Percentiles rank a stretch among this genome's conserved stretches.
Conservation (phyloP, 2,113 vertebrate species). For the Agapornis roseicollis region DNA sequence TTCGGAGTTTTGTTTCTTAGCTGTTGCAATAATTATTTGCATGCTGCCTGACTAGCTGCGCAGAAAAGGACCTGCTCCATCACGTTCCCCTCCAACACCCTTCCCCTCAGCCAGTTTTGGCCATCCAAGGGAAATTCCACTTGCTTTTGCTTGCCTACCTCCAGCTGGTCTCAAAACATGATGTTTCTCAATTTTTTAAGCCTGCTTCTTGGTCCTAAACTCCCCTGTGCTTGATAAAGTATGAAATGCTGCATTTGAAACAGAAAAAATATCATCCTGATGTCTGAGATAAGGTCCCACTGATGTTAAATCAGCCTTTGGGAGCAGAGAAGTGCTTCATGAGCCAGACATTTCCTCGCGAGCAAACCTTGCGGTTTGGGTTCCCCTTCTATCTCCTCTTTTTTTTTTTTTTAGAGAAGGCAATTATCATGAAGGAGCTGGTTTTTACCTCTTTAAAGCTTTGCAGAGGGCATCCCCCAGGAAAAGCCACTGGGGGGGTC, state of each 20-base stretch:
- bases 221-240: background rate
- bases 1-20: background rate
- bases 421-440: fast-evolving
- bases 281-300: background rate
- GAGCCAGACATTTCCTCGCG: background rate
- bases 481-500: background rate
- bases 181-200: fast-evolving
- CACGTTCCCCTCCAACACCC: fast-evolving
- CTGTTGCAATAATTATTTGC: background rate
- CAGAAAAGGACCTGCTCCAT: background rate
- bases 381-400: background rate
- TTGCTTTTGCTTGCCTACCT: background rate
- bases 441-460: background rate
- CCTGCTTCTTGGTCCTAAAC: background rate
- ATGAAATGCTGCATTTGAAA: background rate
- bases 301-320: background rate
- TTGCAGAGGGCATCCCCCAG: background rate
- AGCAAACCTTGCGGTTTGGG: background rate
- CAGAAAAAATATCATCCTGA: fast-evolving
- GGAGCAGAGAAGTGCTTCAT: background rate
- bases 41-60: background rate
- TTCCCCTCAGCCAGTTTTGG: background rate
- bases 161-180: background rate
- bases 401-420: background rate
- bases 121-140: background rate